These are phyloP conservation scores for Perizoma affinitatum DNA, from an alignment of 2,888 invertebrate species.

Conservation along the genomic window DNA sequence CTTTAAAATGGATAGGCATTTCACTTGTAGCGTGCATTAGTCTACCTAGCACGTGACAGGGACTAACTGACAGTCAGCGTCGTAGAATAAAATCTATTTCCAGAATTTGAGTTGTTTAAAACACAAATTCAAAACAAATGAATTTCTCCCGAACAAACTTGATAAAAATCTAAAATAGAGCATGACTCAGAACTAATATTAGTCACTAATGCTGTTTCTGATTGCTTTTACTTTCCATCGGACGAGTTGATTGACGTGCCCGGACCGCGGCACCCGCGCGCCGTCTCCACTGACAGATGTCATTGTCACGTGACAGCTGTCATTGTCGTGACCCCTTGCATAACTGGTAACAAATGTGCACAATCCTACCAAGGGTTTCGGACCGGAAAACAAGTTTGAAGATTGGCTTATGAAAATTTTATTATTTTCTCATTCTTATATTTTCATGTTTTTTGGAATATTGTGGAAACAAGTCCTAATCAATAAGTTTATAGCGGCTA, in stretches of 20 bases:
- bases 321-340: conserved; percentile 55
- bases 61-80: no score
- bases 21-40: no score
- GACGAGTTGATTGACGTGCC: conserved; percentile 53
- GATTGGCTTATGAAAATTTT: conserved; percentile 21
- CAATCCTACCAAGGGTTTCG: conserved; percentile 30
- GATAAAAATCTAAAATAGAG: conserved; percentile 15
- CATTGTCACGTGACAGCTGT: conserved; percentile 60
- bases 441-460: not conserved
- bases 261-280: conserved; percentile 50
- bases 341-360: conserved; percentile 49
- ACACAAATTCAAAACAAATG: conserved; percentile 1
- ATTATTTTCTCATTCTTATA: not conserved
- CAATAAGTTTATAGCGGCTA: no score
- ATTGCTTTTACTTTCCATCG: conserved; percentile 36
- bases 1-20: no score
- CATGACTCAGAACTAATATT: conserved; percentile 22
- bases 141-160: conserved; percentile 16
- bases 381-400: conserved; percentile 22
- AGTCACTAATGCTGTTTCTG: conserved; percentile 25
- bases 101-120: no score
- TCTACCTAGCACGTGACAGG: no score
- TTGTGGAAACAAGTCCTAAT: not conserved
- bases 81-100: no score
- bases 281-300: conserved; percentile 54